These are phyloP conservation scores for Eupithecia inturbata DNA, from an alignment of 2,888 invertebrate species.

Conservation along the genomic window DNA sequence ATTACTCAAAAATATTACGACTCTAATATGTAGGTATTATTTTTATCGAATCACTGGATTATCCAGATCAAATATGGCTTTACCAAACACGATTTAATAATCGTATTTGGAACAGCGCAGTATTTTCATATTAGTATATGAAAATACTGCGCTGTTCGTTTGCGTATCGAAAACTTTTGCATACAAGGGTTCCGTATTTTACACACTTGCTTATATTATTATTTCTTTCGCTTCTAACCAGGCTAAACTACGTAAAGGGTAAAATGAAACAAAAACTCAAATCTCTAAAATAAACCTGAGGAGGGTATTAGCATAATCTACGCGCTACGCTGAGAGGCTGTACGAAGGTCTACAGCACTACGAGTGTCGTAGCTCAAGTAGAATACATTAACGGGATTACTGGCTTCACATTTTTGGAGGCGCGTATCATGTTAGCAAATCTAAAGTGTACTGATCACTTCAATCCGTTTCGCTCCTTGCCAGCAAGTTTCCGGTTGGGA, in stretches of 20 bases:
- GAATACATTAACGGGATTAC: constrained; percentile 37
- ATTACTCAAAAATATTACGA: neutral
- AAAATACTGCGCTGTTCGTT: constrained; percentile 9
- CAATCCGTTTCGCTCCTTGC: neutral
- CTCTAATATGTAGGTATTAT: too few relatives aligned
- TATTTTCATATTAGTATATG: constrained; percentile 7
- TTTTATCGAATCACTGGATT: constrained; percentile 7
- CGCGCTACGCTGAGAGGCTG: constrained; percentile 24
- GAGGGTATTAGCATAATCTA: constrained; percentile 30
- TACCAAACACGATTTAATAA: constrained; percentile 21
- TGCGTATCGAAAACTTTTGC: neutral
- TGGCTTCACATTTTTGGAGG: constrained; percentile 19
- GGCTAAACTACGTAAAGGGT: neutral
- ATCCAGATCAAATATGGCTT: constrained; percentile 13
- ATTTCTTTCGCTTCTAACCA: neutral
- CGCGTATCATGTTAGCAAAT: constrained; percentile 4
- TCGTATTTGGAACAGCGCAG: too few relatives aligned
- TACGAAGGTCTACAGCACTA: constrained; percentile 27
- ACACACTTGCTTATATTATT: neutral
- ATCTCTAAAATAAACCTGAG: constrained; percentile 10
- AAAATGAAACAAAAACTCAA: neutral
- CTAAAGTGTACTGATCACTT: constrained; percentile 1
- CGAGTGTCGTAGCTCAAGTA: constrained; percentile 26
- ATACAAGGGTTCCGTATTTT: neutral
- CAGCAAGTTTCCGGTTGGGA: neutral